Evolutionary conservation across 2,888 invertebrate species (phyloP), one percentile per base, ranked within the genome.

Genomic region (Metalampra italica): DNA sequence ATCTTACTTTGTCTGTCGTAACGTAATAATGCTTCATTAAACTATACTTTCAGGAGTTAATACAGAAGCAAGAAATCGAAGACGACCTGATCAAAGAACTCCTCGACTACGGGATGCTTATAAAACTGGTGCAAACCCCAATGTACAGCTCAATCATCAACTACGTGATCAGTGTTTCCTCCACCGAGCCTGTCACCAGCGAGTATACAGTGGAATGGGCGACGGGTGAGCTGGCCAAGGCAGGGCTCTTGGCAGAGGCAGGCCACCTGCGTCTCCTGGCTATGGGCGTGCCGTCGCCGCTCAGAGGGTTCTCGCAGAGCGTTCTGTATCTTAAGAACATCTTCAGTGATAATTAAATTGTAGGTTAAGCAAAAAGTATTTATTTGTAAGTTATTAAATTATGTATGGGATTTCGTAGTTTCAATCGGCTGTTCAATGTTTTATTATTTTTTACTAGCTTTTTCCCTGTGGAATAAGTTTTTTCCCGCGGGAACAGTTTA

Each of bases 221-320:
- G 0, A 66, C 70, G 3, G 45, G 46, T 0, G 74, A 82, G 52
- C 72, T 90, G 0, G 39, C 71, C 1, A 64, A 67, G 15, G 81
- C 78, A 0, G 71, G 76, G 41, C 78, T 63, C 43, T 44, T 73
- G 1, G 82, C 88, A 0, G 90, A 90, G 51, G 89, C 87, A 0
- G 90, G 90, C 1, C 78, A 85, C 43, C 55, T 90, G 0, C 69
- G 75, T 29, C 65, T 90, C 0, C 47, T 78, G 48, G 61, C 64
- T 5, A 54, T 70, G 3, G 78, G 82, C 0, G 71, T 82, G 0
- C 89, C 90, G 0, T 34, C 70, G 0, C 54, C 82, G 1, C 66
- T 90, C 1, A 70, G 80, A 9, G 80, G 83, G 0, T 90, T 89
- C 59, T 69, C 83, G 0, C 76, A 85, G 50, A 63, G 82, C 4